phyloP scores from a whole-genome alignment of 2,113 vertebrate species.

The Cebidichthys violaceus region DNA sequence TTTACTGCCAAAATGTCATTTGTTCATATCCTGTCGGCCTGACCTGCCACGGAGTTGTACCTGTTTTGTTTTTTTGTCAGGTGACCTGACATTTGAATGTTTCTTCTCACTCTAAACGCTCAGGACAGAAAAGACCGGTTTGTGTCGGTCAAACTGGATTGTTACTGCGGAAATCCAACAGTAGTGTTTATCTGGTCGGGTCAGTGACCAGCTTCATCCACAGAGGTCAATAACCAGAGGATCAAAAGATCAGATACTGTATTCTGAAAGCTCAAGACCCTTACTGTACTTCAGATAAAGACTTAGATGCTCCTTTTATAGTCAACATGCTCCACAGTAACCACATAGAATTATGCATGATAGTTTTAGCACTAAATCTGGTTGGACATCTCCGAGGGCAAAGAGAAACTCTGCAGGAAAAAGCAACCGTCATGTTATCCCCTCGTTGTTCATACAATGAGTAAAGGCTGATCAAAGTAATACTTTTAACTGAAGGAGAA shows the following conservation, averaged over 20 bases:
- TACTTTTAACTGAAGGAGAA: background rate
- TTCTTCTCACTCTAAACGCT: slow-evolving; percentile 23
- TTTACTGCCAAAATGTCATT: background rate
- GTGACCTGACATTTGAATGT: slow-evolving; percentile 3
- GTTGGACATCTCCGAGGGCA: background rate
- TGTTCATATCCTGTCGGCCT: background rate
- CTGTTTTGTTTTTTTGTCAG: slow-evolving; percentile 4
- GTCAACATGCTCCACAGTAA: background rate
- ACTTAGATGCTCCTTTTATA: background rate
- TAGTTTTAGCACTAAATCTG: background rate
- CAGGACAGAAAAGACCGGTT: background rate
- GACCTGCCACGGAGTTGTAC: background rate
- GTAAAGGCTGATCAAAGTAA: background rate
- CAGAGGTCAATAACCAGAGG: slow-evolving; percentile 34
- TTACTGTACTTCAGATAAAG: background rate
- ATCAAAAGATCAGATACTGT: slow-evolving; percentile 5
- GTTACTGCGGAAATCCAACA: background rate
- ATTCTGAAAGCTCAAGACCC: background rate
- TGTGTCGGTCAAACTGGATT: slow-evolving; percentile 8
- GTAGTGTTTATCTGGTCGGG: background rate
- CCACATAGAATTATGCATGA: background rate
- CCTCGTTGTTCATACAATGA: background rate
- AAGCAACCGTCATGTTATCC: background rate
- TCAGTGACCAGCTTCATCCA: slow-evolving; percentile 32
- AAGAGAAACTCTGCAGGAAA: background rate